These are phyloP conservation scores for Tetragnatha versicolor DNA, from an alignment of 1,140 invertebrate species.

Conservation along the genomic window DNA sequence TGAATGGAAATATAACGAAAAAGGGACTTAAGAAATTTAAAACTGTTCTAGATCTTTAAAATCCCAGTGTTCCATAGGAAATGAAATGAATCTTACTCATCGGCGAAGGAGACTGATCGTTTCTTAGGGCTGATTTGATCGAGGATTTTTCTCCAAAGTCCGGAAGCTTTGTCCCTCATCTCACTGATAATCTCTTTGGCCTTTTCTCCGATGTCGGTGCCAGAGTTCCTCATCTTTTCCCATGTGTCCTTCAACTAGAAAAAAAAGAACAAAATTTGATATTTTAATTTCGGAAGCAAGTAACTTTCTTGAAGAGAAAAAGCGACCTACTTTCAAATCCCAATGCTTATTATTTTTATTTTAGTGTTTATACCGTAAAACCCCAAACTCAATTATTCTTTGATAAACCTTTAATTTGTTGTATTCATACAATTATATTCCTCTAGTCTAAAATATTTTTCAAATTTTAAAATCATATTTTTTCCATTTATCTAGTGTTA, in stretches of 20 bases:
- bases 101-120: too few relatives aligned
- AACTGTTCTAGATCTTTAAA: too few relatives aligned
- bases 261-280: not conserved
- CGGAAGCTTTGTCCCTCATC: slow-evolving; percentile 66
- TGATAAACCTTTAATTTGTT: too few relatives aligned
- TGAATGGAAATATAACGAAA: too few relatives aligned
- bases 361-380: too few relatives aligned
- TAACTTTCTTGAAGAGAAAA: not conserved
- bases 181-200: not conserved
- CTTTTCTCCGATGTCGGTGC: slow-evolving; percentile 27
- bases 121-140: not conserved
- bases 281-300: not conserved
- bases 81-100: not conserved
- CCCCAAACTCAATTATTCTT: too few relatives aligned
- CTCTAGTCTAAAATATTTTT: not conserved
- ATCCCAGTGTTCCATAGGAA: too few relatives aligned
- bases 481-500: not conserved
- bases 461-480: not conserved
- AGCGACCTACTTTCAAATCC: too few relatives aligned
- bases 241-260: not conserved
- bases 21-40: too few relatives aligned
- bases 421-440: not conserved
- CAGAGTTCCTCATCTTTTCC: not conserved
- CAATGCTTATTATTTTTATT: too few relatives aligned
- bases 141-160: not conserved